These are phyloP conservation scores for Hyposoter dolosus DNA, from an alignment of 2,888 invertebrate species.

Conservation along the genomic window DNA sequence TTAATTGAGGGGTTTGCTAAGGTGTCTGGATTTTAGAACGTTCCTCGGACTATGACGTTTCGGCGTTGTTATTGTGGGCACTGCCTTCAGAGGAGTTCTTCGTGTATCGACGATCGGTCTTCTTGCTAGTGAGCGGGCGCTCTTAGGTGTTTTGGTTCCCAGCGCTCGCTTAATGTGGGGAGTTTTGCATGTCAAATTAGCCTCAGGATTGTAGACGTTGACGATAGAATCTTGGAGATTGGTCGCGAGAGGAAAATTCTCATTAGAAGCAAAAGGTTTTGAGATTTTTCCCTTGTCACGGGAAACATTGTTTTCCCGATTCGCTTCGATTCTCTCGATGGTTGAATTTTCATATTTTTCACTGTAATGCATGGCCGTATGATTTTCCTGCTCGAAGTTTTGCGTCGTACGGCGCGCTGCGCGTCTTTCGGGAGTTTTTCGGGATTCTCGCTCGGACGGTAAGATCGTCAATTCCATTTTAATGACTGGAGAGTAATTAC, in stretches of 20 bases:
- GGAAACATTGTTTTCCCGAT: slow-evolving; percentile 30
- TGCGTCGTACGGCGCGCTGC: slow-evolving; percentile 57
- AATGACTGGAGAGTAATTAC: slow-evolving; percentile 68
- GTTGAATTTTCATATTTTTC: slow-evolving; percentile 27
- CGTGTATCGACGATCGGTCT: slow-evolving; percentile 85
- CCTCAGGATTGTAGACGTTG: slow-evolving; percentile 73
- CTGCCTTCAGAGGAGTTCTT: slow-evolving; percentile 87
- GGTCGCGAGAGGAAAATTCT: slow-evolving; percentile 58
- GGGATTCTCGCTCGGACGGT: slow-evolving; percentile 55
- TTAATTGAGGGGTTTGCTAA: slow-evolving; percentile 73
- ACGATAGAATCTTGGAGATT: slow-evolving; percentile 70
- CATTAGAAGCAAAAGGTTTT: slow-evolving; percentile 35
- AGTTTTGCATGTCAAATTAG: slow-evolving; percentile 80
- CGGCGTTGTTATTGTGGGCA: slow-evolving; percentile 78
- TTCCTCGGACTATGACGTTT: slow-evolving; percentile 81
- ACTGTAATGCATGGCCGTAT: slow-evolving; percentile 1
- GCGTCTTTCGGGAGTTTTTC: slow-evolving; percentile 63
- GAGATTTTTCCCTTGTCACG: slow-evolving; percentile 62
- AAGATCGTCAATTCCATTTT: slow-evolving; percentile 74
- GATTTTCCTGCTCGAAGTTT: slow-evolving; percentile 68
- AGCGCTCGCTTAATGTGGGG: slow-evolving; percentile 88
- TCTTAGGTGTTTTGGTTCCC: slow-evolving; percentile 86
- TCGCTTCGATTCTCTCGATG: neutral
- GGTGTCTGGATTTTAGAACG: slow-evolving; percentile 77
- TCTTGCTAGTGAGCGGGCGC: slow-evolving; percentile 85